Percentiles rank a stretch among this genome's conserved stretches.
Evolutionary conservation across 2,113 vertebrate genomes (phyloP).

Genomic region (Amphiprion percula): DNA sequence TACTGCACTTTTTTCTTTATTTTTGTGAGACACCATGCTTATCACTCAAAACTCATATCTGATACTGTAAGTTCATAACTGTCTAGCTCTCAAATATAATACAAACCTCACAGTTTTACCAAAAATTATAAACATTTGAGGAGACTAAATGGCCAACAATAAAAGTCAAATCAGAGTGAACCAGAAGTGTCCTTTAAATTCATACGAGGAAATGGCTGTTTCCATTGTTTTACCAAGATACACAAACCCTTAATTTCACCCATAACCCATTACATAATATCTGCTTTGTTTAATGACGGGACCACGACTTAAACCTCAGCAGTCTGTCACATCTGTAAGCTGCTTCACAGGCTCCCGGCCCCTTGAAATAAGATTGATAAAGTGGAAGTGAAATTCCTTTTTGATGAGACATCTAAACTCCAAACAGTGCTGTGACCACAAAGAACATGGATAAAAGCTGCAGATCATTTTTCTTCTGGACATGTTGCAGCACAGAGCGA

Average conservation of each 20-base stretch:
- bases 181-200: conserved; percentile 7
- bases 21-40: background rate
- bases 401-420: conserved; percentile 74
- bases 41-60: background rate
- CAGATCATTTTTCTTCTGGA: conserved; percentile 72
- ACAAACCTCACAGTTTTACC: background rate
- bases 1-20: too few species aligned
- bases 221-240: conserved; percentile 24
- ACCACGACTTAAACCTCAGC: conserved; percentile 15
- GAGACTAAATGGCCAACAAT: background rate
- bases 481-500: conserved; percentile 50
- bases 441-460: conserved; percentile 75
- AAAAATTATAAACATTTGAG: background rate
- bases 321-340: conserved; percentile 62
- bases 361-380: conserved; percentile 66
- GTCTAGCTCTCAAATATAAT: background rate
- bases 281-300: conserved; percentile 28
- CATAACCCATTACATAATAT: conserved; percentile 37
- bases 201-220: conserved; percentile 6
- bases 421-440: conserved; percentile 70
- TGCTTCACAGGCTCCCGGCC: conserved; percentile 38
- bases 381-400: conserved; percentile 76
- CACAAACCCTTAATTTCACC: conserved; percentile 34
- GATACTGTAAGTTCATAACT: background rate
- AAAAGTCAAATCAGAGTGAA: conserved; percentile 4